Evolutionary conservation across 2,888 invertebrate genomes (phyloP), one percentile per base, ranked within the genome.

Genomic region (Morpho helenor): DNA sequence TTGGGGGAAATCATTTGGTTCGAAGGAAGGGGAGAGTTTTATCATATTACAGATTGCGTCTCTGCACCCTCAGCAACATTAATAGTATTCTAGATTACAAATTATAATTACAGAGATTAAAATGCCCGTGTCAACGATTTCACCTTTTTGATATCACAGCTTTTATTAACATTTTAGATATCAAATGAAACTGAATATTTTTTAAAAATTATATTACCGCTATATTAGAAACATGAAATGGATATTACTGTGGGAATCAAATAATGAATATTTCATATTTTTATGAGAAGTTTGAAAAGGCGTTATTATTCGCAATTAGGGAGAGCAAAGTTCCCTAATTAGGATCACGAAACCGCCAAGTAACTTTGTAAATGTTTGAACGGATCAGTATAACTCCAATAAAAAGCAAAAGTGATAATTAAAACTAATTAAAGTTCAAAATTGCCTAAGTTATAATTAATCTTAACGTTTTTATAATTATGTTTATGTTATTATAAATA

Each of bases 11-110:
- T 74, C 67, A 68, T 59, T 64, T 52, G 60, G 56, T 67, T 76
- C 68, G 68, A 71, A 76, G 69, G 64, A 72, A 68, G 71, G 68
- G 69, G 60, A 62, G 64, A 62, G 59, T 57, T 76, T 83, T 87
- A 87, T 87, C 84, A 82, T 79, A 84, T 87, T 86, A 87, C 84
- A 71, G 82, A 83, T 82, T 84, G 77, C 80, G 76, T 76, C 79
- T 82, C 80, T 70, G 75, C 71, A 69, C 75, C 74, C 77, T 75
- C 74, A 73, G 73, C 78, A 74, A 71, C 80, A 82, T 83, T 85
- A 86, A 87, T 83, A 82, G 80, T 77, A 69, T 67, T 70, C 71
- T 71, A 73, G 74, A 78, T 76, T 77, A 71, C 70, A 63, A 71
- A 81, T 43, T 9, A 16, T 16, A 8, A 8, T 41, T 50, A 16